These are phyloP conservation scores for Probaryconus sp. DNA, from an alignment of 1,140 invertebrate genomes.

Conservation along the genomic window DNA sequence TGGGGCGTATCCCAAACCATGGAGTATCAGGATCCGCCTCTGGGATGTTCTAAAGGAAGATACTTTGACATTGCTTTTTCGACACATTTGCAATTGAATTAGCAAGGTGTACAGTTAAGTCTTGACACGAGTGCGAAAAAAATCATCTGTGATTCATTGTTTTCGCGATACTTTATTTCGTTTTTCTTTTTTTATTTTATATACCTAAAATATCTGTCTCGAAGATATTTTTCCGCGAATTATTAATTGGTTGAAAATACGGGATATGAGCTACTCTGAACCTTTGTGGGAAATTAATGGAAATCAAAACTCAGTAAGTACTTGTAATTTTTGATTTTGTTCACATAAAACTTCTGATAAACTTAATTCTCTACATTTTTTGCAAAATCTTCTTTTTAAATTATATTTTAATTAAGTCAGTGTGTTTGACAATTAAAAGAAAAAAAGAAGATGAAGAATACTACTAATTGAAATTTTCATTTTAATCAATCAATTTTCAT, in stretches of 20 bases:
- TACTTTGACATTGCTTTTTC: conserved; percentile 48
- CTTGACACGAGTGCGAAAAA: conserved; percentile 34
- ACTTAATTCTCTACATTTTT: too few relatives aligned
- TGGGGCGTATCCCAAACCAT: conserved; percentile 32
- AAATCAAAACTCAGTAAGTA: conserved; percentile 75
- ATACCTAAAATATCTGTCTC: neutral
- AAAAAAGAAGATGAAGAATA: too few relatives aligned
- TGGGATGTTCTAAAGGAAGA: conserved; percentile 35
- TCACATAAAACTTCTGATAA: too few relatives aligned
- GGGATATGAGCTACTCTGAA: conserved; percentile 77
- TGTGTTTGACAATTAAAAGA: too few relatives aligned
- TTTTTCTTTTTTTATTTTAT: conserved; percentile 60
- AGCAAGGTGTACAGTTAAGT: conserved; percentile 47
- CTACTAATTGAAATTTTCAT: too few relatives aligned
- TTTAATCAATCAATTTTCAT: too few relatives aligned
- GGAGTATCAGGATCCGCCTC: conserved; percentile 39
- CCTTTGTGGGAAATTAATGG: conserved; percentile 76
- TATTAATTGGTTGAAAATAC: conserved; percentile 38
- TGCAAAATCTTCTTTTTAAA: too few relatives aligned
- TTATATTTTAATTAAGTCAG: too few relatives aligned
- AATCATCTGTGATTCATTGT: conserved; percentile 22
- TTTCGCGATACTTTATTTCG: conserved; percentile 7
- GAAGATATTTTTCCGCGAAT: conserved; percentile 8
- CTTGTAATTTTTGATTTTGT: too few relatives aligned
- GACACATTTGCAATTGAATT: conserved; percentile 58